A percentile compares a stretch with the other conserved stretches of the same genome.
Evolutionary conservation across 2,797 vertebrate genomes (phyloP).

Genomic region (Novumbra hubbsi): DNA sequence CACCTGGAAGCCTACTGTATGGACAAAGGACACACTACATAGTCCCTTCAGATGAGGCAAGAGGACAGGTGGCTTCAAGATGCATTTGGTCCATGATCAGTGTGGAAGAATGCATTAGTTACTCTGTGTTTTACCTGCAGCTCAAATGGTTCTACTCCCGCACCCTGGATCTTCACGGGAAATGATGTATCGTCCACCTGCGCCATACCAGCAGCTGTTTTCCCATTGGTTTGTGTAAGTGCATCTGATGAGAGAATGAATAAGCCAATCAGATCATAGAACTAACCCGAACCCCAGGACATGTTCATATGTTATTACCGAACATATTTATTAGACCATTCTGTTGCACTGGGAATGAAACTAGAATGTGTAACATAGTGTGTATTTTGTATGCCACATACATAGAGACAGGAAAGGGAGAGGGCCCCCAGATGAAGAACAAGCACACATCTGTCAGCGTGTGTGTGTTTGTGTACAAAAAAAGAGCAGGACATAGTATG

Average conservation of each 20-base stretch:
- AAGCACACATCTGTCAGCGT: too few relatives aligned
- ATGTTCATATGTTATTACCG: background rate
- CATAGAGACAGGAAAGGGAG: background rate
- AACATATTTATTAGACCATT: background rate
- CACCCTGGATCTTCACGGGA: constrained; percentile 79
- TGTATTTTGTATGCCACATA: background rate
- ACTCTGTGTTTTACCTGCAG: constrained; percentile 67
- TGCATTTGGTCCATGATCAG: background rate
- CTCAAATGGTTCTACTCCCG: constrained; percentile 78
- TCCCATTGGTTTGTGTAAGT: constrained; percentile 30
- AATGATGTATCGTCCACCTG: constrained; percentile 65
- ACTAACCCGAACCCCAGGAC: background rate
- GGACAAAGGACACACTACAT: background rate
- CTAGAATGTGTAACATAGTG: background rate
- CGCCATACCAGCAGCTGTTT: constrained; percentile 33
- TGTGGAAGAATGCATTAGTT: background rate
- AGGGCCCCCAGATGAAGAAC: background rate
- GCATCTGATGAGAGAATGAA: constrained; percentile 49
- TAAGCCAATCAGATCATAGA: background rate
- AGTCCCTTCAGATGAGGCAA: background rate
- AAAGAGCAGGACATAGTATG: background rate
- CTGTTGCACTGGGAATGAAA: background rate
- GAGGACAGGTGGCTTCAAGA: background rate
- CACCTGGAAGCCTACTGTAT: too few relatives aligned
- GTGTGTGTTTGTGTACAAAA: background rate